Evolutionary conservation across 2,113 vertebrate genomes (phyloP).

Genomic region (Oxygymnocypris stewartii): DNA sequence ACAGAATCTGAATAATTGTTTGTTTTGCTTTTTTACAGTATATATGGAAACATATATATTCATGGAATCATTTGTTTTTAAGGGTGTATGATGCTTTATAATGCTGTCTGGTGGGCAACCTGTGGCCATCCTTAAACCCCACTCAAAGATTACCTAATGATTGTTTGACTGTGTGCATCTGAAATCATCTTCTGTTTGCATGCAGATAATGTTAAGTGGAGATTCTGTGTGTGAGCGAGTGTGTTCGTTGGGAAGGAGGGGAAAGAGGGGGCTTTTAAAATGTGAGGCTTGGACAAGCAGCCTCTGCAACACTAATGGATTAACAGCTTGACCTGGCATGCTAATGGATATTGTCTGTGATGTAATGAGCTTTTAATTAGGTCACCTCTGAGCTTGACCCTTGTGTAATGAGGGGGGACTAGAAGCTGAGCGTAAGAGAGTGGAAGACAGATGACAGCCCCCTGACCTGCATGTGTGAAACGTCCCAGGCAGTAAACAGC

Average conservation of each 20-base stretch:
- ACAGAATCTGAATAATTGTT: neutral
- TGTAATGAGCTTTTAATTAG: slow-evolving; percentile 87
- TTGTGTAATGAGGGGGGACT: slow-evolving; percentile 78
- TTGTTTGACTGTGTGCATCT: slow-evolving; percentile 30
- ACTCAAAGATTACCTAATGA: neutral
- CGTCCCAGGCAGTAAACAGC: slow-evolving; percentile 76
- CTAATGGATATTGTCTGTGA: slow-evolving; percentile 83
- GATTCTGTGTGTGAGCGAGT: slow-evolving; percentile 52
- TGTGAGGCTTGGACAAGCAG: slow-evolving; percentile 70
- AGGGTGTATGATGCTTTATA: neutral
- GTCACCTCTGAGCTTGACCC: slow-evolving; percentile 82
- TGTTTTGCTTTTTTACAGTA: too few species aligned
- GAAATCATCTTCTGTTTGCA: slow-evolving; percentile 28
- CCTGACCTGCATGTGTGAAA: slow-evolving; percentile 84
- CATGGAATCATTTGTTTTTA: neutral
- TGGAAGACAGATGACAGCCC: slow-evolving; percentile 76
- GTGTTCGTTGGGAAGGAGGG: slow-evolving; percentile 54
- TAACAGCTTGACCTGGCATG: slow-evolving; percentile 79
- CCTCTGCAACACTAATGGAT: slow-evolving; percentile 79
- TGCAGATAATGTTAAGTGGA: slow-evolving; percentile 34
- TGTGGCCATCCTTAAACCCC: neutral
- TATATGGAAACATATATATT: too few species aligned
- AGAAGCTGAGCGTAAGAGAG: slow-evolving; percentile 51
- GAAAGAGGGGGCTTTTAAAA: slow-evolving; percentile 70
- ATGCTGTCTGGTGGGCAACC: neutral